Evolutionary conservation across 2,113 vertebrate genomes (phyloP).

Genomic region (Sinocyclocheilus grahami): DNA sequence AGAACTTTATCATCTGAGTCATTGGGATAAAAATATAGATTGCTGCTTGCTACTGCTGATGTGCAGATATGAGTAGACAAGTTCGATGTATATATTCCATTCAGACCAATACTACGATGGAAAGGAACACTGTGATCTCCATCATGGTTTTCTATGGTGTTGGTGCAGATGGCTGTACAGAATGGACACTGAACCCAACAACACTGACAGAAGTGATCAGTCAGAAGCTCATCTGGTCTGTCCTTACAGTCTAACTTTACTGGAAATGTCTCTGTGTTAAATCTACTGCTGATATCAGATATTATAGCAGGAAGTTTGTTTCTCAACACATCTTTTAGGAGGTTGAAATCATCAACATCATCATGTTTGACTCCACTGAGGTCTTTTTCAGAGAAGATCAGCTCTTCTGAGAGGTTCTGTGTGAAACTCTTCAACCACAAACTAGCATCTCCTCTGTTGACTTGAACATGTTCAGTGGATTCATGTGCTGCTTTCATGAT

Average conservation of each 20-base stretch:
- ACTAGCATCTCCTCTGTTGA: accelerated
- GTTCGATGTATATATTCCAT: not conserved
- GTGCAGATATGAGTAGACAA: not conserved
- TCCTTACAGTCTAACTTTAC: not conserved
- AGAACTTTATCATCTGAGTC: not conserved
- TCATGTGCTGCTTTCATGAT: too few species aligned
- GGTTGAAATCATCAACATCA: not conserved
- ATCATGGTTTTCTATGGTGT: too few species aligned
- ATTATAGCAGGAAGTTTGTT: not conserved
- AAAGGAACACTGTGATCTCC: slow-evolving; percentile 54
- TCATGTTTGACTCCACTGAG: too few species aligned
- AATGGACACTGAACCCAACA: too few species aligned
- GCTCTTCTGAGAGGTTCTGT: not conserved
- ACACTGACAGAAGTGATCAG: too few species aligned
- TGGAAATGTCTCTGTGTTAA: not conserved
- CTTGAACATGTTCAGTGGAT: not conserved
- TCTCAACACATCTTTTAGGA: not conserved
- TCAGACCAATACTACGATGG: not conserved
- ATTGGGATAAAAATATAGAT: not conserved
- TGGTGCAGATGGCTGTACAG: too few species aligned
- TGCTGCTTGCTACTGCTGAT: not conserved
- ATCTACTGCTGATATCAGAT: not conserved
- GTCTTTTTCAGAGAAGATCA: too few species aligned
- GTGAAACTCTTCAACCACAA: slow-evolving; percentile 51
- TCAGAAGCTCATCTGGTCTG: too few species aligned